Evolutionary conservation across 2,888 invertebrate genomes (phyloP), one percentile per base, ranked within the genome.

Genomic region (Itoplectis maculator): DNA sequence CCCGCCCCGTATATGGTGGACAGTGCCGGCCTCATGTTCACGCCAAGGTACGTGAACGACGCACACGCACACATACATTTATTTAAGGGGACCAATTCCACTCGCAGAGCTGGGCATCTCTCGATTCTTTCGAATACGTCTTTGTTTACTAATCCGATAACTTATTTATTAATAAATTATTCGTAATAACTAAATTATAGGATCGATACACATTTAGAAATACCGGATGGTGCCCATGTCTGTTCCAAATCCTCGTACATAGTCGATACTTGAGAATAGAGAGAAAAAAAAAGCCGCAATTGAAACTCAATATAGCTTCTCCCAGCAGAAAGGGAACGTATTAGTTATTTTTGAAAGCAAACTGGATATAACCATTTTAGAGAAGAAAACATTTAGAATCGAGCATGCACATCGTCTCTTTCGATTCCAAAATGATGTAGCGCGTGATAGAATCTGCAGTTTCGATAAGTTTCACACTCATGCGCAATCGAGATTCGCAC

Each of bases 31-130:
- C 92, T 93, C 91, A 92, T 94, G 91, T 93, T 93, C 93, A 93
- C 93, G 90, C 94, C 94, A 93, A 94, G 94, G 94, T 94, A 94
- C 92, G 94, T 94, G 91, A 88, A 89, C 90, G 89, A 88, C 87
- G 89, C 88, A 85, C 84, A 81, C 84, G 74, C 72, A 59, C 47
- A 68, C 54, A 51, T 29, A 79, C 51, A 68, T 20, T 37, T 7
- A 61, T 37, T 61, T 61, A 37, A 61, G 37, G 37, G 37, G 8
- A 61, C 37, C 15, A 35, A 56, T 13, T 56, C n/a, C n/a, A 56
- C n/a, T 56, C n/a, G 29, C 29, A 29, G 29, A 29, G 29, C 29
- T 29, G 29, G 29, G 29, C 29, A 29, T 29, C 29, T 29, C 29
- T 29, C 29, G 29, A 2, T 29, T 3, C 3, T 29, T 29, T 29